A percentile compares a stretch with the other conserved stretches of the same genome.
Conservation (phyloP, 1,140 invertebrate genomes). For the Zaprionus kolodkinae region DNA sequence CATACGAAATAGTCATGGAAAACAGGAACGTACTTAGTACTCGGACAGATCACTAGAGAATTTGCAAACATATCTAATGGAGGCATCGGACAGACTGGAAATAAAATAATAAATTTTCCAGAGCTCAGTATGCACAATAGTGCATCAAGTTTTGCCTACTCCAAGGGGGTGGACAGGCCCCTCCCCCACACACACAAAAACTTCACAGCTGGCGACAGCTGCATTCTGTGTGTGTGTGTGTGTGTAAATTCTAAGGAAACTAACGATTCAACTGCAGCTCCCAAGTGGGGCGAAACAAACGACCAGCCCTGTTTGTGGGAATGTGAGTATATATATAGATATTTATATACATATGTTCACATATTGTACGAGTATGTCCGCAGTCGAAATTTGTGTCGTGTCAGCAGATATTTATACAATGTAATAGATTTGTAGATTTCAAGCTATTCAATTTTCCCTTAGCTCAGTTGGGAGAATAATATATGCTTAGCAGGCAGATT, state of each 20-base stretch:
- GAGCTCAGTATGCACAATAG: background rate
- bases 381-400: slow-evolving; percentile 10
- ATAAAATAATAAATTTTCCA: slow-evolving; percentile 9
- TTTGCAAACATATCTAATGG: background rate
- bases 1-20: too few species aligned
- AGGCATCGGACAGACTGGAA: background rate
- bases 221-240: slow-evolving; percentile 10
- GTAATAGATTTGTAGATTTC: slow-evolving; percentile 14
- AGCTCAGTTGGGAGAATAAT: background rate
- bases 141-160: background rate
- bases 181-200: background rate
- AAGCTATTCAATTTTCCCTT: background rate
- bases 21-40: background rate
- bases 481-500: background rate
- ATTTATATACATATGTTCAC: background rate
- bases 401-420: slow-evolving; percentile 34
- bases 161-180: background rate
- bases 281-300: background rate
- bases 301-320: slow-evolving; percentile 9
- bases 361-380: slow-evolving; percentile 2
- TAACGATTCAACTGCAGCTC: background rate
- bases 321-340: too few species aligned
- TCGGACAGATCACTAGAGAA: background rate
- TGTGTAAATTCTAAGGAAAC: slow-evolving; percentile 17
- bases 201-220: slow-evolving; percentile 18